Evolutionary conservation across 2,113 vertebrate genomes (phyloP), one percentile per base, ranked within the genome.

Genomic region (Anguilla japonica): DNA sequence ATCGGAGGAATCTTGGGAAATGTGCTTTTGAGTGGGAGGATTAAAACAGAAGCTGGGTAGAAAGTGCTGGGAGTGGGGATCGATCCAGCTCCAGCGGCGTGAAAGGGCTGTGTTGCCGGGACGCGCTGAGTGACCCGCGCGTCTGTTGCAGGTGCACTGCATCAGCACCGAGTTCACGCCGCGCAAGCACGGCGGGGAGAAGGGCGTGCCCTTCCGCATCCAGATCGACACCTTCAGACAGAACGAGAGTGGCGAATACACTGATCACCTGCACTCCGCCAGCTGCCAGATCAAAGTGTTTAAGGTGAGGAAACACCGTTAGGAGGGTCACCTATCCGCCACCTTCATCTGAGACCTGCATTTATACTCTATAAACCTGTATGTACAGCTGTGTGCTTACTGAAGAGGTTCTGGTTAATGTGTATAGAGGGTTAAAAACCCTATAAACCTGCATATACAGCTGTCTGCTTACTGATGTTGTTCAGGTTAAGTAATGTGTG

Each of bases 271-370:
- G 63, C 96, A 97, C 94, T 97, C 96, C 84, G 96, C 96, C 86
- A 97, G 96, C 83, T 96, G 96, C 93, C 96, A 97, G 90, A 96
- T 97, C 89, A 97, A 97, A 93, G 96, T 97, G 88, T 97, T 97
- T 90, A 97, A 97, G 95, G 96, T 96, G 93, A 92, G 50, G 16
- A 34, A 5, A n/a, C 2, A 40, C 50, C 34, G 26, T 41, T 53
- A 14, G 50, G 50, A 53, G 50, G 0, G 8, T 0, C 50, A 13
- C 9, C 50, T 53, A 14, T 14, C 50, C 7, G 50, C 7, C 43
- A 8, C 43, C 43, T 53, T 11, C 9, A 53, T 53, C 13, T 53
- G 13, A 53, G 50, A 2, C 60, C 60, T 67, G 60, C 60, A 67
- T 22, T 26, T 26, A 9, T 53, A 14, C 50, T 53, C 0, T 53